Percentiles rank a stretch among this genome's conserved stretches.
phyloP scores from a whole-genome alignment of 2,113 vertebrate species.

The Notothenia coriiceps region DNA sequence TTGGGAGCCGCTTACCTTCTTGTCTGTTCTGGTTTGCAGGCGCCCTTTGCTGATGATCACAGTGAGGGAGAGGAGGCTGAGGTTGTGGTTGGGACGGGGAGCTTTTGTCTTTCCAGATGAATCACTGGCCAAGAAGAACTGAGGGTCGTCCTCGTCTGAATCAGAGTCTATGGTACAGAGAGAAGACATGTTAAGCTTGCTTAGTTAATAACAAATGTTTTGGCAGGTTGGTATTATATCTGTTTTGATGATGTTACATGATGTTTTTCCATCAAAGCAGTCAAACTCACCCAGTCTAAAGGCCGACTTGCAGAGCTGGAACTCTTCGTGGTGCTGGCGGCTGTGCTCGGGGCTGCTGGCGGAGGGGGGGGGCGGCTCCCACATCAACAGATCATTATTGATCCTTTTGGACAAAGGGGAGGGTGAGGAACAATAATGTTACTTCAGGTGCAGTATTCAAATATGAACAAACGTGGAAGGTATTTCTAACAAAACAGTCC shows the following conservation, averaged over 20 bases:
- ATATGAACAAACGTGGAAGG: constrained; percentile 4
- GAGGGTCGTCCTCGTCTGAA: constrained; percentile 90
- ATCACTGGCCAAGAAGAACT: constrained; percentile 84
- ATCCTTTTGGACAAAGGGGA: constrained; percentile 79
- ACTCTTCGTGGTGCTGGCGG: constrained; percentile 77
- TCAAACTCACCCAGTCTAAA: constrained; percentile 87
- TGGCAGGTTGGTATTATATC: background rate
- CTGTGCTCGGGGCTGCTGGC: constrained; percentile 55
- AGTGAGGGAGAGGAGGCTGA: constrained; percentile 88
- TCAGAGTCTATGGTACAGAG: constrained; percentile 85
- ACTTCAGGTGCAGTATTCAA: constrained; percentile 12
- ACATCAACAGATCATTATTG: constrained; percentile 94
- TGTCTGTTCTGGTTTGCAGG: constrained; percentile 88
- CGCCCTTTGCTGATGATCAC: constrained; percentile 89
- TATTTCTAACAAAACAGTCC: background rate
- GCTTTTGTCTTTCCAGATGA: constrained; percentile 59
- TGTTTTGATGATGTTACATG: background rate
- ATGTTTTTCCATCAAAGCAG: constrained; percentile 19
- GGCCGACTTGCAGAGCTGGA: constrained; percentile 94
- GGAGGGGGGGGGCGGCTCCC: constrained; percentile 82
- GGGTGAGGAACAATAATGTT: constrained; percentile 13
- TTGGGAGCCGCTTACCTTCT: constrained; percentile 83
- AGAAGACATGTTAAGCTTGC: constrained; percentile 1
- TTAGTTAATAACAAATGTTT: background rate
- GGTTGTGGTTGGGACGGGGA: constrained; percentile 71